Percentiles rank a stretch among this genome's conserved stretches.
Evolutionary conservation across 2,888 invertebrate species (phyloP).

Genomic region (Drosophila picticornis): DNA sequence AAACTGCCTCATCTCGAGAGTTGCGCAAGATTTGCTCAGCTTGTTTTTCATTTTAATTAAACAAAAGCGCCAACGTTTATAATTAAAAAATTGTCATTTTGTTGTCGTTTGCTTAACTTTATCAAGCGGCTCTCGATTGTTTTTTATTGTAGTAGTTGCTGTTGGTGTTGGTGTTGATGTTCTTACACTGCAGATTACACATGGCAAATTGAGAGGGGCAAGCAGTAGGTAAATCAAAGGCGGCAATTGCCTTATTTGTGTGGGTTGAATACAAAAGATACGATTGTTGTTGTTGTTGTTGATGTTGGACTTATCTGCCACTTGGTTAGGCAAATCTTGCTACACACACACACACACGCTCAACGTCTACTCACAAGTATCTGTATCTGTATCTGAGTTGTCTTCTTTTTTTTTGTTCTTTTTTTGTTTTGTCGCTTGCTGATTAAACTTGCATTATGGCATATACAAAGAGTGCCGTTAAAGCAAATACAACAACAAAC

Average conservation of each 20-base stretch:
- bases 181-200: slow-evolving; percentile 72
- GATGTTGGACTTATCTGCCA: slow-evolving; percentile 58
- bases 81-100: slow-evolving; percentile 73
- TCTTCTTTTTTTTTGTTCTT: slow-evolving; percentile 4
- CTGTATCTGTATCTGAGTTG: slow-evolving; percentile 35
- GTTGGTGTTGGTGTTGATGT: slow-evolving; percentile 20
- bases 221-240: slow-evolving; percentile 63
- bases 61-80: slow-evolving; percentile 55
- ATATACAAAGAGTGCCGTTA: slow-evolving; percentile 74
- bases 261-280: slow-evolving; percentile 37
- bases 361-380: slow-evolving; percentile 12
- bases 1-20: slow-evolving; percentile 14
- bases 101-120: slow-evolving; percentile 75
- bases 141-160: slow-evolving; percentile 4
- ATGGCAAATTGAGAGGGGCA: slow-evolving; percentile 61
- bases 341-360: slow-evolving; percentile 18
- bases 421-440: slow-evolving; percentile 67
- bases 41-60: slow-evolving; percentile 59
- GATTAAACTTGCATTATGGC: slow-evolving; percentile 77
- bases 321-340: slow-evolving; percentile 72
- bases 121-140: slow-evolving; percentile 43
- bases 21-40: slow-evolving; percentile 1
- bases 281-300: slow-evolving; percentile 44
- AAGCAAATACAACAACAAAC: slow-evolving; percentile 64
- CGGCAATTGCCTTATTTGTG: slow-evolving; percentile 30